Evolutionary conservation across 2,113 vertebrate species (phyloP).

Genomic region (Eclectus roratus): DNA sequence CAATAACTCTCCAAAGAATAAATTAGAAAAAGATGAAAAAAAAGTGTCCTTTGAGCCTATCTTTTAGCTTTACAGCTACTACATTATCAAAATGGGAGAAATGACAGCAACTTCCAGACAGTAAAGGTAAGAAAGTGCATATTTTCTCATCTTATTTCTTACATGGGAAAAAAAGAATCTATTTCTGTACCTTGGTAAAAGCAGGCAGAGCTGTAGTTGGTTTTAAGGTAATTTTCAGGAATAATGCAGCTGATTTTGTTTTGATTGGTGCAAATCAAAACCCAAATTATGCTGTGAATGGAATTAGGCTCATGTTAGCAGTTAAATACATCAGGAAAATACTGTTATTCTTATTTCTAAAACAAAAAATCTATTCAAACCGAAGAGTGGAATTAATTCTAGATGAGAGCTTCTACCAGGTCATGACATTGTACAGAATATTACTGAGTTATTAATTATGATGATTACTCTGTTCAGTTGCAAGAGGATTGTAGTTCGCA

Average conservation of each 20-base stretch:
- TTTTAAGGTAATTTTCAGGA: not conserved
- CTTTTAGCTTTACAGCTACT: not conserved
- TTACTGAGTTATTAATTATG: not conserved
- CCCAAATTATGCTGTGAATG: not conserved
- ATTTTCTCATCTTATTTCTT: not conserved
- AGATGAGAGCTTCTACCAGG: not conserved
- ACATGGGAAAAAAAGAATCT: not conserved
- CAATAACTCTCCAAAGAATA: not conserved
- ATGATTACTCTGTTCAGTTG: not conserved
- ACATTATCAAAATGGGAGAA: not conserved
- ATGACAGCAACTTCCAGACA: not conserved
- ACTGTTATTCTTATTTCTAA: not conserved
- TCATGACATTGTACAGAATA: not conserved
- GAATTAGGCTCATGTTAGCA: not conserved
- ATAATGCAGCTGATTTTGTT: not conserved
- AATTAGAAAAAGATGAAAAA: not conserved
- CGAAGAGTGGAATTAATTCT: not conserved
- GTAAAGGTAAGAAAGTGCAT: not conserved
- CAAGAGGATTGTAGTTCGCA: not conserved
- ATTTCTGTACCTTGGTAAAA: not conserved
- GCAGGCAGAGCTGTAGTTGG: not conserved
- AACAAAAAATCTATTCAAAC: not conserved
- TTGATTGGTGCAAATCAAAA: not conserved
- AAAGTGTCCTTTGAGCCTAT: not conserved
- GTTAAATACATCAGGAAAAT: not conserved